Conservation (phyloP, 2,888 invertebrate species). For the Ephialtes manifestator region DNA sequence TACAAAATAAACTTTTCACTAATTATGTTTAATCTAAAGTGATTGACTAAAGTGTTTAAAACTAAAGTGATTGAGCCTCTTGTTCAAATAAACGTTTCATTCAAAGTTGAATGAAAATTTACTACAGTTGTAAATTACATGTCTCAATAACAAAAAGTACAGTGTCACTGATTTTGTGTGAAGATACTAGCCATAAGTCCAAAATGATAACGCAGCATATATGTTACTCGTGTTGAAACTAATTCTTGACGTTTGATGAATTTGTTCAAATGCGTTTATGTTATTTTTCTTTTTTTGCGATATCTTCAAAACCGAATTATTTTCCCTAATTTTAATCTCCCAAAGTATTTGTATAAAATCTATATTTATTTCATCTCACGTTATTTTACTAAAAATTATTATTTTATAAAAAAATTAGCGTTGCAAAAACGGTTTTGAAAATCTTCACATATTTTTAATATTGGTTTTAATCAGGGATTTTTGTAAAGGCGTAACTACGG, state of each 20-base stretch:
- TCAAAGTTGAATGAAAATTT: neutral
- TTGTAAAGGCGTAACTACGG: slow-evolving; percentile 13
- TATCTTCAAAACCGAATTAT: slow-evolving; percentile 5
- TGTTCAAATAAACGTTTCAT: neutral
- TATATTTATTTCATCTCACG: neutral
- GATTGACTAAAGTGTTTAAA: too few relatives aligned
- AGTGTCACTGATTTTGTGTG: slow-evolving; percentile 7
- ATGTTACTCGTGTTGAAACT: neutral
- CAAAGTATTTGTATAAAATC: neutral
- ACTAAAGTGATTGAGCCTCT: neutral
- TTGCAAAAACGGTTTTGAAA: slow-evolving; percentile 8
- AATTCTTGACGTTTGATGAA: neutral
- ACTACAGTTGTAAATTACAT: neutral
- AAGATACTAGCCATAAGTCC: neutral
- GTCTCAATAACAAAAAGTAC: neutral
- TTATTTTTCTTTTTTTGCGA: neutral
- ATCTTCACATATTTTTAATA: neutral
- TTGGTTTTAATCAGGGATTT: slow-evolving; percentile 7
- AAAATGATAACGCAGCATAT: slow-evolving; percentile 1
- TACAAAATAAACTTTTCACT: too few relatives aligned
- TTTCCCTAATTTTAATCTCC: neutral
- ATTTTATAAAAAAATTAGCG: neutral
- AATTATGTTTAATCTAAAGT: too few relatives aligned
- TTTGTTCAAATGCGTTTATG: neutral
- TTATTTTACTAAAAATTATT: neutral